These are phyloP conservation scores for Liodrosophila aerea DNA, from an alignment of 2,888 invertebrate species.

Conservation along the genomic window DNA sequence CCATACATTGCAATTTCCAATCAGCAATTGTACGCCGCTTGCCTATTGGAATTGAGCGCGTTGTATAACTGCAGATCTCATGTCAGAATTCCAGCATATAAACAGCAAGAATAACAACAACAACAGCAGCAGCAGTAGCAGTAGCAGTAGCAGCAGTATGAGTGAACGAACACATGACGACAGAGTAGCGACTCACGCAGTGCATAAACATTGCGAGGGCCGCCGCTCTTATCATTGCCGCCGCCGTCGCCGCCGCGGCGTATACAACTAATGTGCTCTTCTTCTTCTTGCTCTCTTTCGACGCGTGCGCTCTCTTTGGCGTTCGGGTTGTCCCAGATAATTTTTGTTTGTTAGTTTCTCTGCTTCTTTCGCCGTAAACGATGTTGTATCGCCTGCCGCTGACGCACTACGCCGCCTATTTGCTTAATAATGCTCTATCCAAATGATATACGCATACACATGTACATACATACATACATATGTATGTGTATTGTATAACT, in stretches of 20 bases:
- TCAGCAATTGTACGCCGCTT: slow-evolving; percentile 65
- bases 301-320: slow-evolving; percentile 20
- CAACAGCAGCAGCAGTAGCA: background rate
- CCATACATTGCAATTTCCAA: slow-evolving; percentile 54
- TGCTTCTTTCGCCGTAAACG: slow-evolving; percentile 44
- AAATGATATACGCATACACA: background rate
- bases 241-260: no score
- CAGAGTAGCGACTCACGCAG: background rate
- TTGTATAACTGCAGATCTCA: slow-evolving; percentile 54
- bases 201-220: slow-evolving; percentile 52
- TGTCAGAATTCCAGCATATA: background rate
- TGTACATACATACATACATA: background rate
- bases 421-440: slow-evolving; percentile 24
- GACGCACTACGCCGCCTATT: slow-evolving; percentile 22
- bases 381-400: slow-evolving; percentile 19
- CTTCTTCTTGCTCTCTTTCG: slow-evolving; percentile 11
- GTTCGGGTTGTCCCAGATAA: slow-evolving; percentile 69
- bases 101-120: slow-evolving; percentile 7
- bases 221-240: slow-evolving; percentile 43
- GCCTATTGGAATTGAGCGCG: slow-evolving; percentile 37
- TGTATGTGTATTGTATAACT: slow-evolving; percentile 2
- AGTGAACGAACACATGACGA: background rate
- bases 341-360: slow-evolving; percentile 77
- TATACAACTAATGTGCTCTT: slow-evolving; percentile 15
- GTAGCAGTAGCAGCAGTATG: no score